These are phyloP conservation scores for Phalanger gymnotis DNA, from an alignment of 2,797 vertebrate genomes.

Conservation along the genomic window DNA sequence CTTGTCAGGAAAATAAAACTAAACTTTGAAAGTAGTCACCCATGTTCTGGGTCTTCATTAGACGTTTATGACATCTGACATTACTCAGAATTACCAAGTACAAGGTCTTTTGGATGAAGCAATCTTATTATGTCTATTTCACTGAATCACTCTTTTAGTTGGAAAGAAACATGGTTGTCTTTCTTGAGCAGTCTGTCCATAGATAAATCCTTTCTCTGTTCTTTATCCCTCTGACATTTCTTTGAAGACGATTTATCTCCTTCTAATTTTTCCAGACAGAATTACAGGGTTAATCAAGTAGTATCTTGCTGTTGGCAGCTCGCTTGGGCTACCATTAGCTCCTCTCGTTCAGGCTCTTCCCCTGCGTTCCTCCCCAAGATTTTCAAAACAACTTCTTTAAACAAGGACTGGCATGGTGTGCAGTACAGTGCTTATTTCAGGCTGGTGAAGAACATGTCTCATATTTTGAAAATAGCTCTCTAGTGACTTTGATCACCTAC, in stretches of 20 bases:
- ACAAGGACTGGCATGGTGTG: neutral
- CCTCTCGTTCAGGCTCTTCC: neutral
- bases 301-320: neutral
- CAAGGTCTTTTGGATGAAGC: neutral
- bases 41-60: neutral
- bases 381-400: neutral
- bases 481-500: neutral
- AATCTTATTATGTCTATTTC: neutral
- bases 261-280: neutral
- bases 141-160: neutral
- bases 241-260: neutral
- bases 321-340: neutral
- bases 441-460: neutral
- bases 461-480: neutral
- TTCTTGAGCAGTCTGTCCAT: neutral
- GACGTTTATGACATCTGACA: neutral
- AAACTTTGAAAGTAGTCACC: neutral
- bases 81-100: neutral
- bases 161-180: neutral
- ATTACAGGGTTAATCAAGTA: neutral
- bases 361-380: neutral
- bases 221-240: neutral
- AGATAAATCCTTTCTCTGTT: neutral
- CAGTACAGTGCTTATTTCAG: neutral
- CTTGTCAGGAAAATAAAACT: neutral